A percentile compares a stretch with the other conserved stretches of the same genome.
These are phyloP conservation scores for Butorides virescens DNA, from an alignment of 2,113 vertebrate genomes.

Conservation along the genomic window DNA sequence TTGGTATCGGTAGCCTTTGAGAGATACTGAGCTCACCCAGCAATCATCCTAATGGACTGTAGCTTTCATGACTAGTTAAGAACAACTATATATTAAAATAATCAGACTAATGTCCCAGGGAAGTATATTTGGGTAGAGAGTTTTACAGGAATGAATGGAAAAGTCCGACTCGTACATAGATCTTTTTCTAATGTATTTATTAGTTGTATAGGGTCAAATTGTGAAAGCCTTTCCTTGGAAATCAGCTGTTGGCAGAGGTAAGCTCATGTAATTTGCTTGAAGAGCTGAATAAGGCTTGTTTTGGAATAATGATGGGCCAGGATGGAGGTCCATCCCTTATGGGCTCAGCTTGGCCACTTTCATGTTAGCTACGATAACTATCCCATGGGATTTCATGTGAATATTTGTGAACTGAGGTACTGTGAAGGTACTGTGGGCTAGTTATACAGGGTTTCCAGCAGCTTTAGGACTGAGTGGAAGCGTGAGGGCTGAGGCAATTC, in stretches of 20 bases:
- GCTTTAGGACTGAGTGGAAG: not conserved
- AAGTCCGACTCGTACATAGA: not conserved
- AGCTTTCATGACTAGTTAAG: not conserved
- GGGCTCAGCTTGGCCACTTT: not conserved
- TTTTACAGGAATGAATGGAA: not conserved
- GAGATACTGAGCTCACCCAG: not conserved
- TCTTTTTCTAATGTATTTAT: not conserved
- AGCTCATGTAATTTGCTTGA: not conserved
- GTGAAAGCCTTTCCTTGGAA: not conserved
- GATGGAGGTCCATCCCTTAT: not conserved
- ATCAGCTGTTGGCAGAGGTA: not conserved
- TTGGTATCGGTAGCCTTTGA: not conserved
- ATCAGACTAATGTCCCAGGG: not conserved
- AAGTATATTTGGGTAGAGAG: not conserved
- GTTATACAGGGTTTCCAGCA: not conserved
- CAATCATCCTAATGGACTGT: not conserved
- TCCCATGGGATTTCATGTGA: not conserved
- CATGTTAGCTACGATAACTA: not conserved
- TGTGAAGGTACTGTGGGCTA: not conserved
- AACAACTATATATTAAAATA: not conserved
- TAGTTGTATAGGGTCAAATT: not conserved
- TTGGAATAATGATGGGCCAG: not conserved
- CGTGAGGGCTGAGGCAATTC: fast-evolving
- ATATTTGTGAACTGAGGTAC: not conserved
- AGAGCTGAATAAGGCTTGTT: not conserved